These are phyloP conservation scores for Huso huso DNA, from an alignment of 2,797 vertebrate genomes.

Conservation along the genomic window DNA sequence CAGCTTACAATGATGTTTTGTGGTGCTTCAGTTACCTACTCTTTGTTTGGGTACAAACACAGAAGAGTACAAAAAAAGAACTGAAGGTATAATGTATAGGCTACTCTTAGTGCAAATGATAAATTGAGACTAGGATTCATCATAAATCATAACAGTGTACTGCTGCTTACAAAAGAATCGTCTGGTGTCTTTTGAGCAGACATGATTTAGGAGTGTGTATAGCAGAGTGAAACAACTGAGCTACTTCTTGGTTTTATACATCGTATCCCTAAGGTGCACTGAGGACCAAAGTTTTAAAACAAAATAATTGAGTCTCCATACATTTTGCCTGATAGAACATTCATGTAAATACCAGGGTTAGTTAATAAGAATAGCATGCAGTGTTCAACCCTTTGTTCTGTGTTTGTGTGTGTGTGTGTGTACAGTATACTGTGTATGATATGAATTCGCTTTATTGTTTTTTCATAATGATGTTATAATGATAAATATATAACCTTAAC, in stretches of 20 bases:
- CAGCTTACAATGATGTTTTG: background rate
- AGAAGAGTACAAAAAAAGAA: conserved; percentile 48
- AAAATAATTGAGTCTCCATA: background rate
- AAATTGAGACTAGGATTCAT: conserved; percentile 53
- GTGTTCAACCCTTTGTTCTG: no score
- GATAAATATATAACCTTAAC: no score
- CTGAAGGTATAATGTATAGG: conserved; percentile 57
- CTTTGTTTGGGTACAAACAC: conserved; percentile 14
- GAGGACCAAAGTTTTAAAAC: background rate
- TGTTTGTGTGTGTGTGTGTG: no score
- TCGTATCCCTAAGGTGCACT: background rate
- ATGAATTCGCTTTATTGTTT: no score
- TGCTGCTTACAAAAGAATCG: conserved; percentile 47
- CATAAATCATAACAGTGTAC: conserved; percentile 57
- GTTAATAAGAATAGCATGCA: no score
- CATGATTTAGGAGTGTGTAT: conserved; percentile 52
- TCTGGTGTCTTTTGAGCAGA: conserved; percentile 40
- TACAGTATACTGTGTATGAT: no score
- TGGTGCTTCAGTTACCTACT: background rate
- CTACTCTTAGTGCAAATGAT: conserved; percentile 49
- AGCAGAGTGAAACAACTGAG: conserved; percentile 35
- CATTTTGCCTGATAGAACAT: background rate
- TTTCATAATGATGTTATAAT: no score
- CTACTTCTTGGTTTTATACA: conserved; percentile 13
- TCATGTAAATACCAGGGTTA: background rate